A percentile compares a stretch with the other conserved stretches of the same genome.
Evolutionary conservation across 2,113 vertebrate species (phyloP).

Genomic region (Misgurnus anguillicaudatus): DNA sequence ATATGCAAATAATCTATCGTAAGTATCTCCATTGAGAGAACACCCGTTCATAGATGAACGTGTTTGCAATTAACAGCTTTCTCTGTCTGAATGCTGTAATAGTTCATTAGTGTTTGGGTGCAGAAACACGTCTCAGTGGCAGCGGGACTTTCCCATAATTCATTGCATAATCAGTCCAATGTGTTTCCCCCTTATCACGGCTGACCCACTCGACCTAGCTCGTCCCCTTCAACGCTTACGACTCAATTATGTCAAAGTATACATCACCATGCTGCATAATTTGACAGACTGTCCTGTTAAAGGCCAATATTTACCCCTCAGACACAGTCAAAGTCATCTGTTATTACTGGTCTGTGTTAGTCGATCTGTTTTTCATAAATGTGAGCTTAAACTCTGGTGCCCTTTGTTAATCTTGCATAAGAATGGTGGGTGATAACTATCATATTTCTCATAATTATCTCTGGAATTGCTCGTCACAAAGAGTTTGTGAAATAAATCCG

Average conservation of each 20-base stretch:
- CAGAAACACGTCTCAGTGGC: constrained; percentile 21
- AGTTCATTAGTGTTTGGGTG: constrained; percentile 35
- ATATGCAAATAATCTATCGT: constrained; percentile 23
- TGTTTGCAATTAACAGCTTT: constrained; percentile 32
- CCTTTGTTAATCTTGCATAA: constrained; percentile 36
- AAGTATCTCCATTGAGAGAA: constrained; percentile 25
- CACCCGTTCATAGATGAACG: not conserved
- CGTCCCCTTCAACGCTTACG: not conserved
- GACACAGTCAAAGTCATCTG: constrained; percentile 10
- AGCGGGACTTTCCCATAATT: constrained; percentile 15
- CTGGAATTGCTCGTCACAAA: constrained; percentile 62
- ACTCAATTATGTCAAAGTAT: constrained; percentile 24
- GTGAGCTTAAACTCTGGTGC: not conserved
- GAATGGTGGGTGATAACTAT: constrained; percentile 57
- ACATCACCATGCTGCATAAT: constrained; percentile 12
- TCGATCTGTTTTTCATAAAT: constrained; percentile 6
- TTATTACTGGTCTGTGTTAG: not conserved
- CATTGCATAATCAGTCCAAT: constrained; percentile 20
- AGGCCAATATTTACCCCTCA: constrained; percentile 37
- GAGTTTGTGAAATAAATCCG: constrained; percentile 61
- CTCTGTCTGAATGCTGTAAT: constrained; percentile 14
- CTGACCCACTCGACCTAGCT: not conserved
- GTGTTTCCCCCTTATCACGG: not conserved
- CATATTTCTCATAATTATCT: constrained; percentile 54
- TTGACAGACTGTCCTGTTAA: constrained; percentile 19